These are phyloP conservation scores for Lerista edwardsae DNA, from an alignment of 2,797 vertebrate genomes.

Conservation along the genomic window DNA sequence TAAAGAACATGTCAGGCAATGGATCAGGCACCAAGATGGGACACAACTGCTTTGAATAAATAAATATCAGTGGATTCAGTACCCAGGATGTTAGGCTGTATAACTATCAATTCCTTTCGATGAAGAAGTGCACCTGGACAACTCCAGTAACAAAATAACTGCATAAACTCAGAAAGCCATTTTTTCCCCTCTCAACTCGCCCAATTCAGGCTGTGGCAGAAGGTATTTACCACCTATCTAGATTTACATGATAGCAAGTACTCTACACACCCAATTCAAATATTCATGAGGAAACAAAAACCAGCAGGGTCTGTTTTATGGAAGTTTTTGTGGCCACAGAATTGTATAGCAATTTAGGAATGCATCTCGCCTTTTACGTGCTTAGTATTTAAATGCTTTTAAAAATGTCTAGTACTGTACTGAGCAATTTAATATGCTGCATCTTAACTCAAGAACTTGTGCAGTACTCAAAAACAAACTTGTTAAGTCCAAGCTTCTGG, in stretches of 20 bases:
- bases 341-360: background rate
- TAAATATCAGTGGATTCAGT: background rate
- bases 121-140: background rate
- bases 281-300: background rate
- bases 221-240: background rate
- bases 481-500: background rate
- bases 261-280: background rate
- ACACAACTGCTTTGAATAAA: too few relatives aligned
- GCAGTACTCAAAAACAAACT: background rate
- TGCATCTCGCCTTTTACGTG: background rate
- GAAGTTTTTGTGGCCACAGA: background rate
- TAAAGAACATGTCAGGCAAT: too few relatives aligned
- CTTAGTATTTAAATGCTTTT: background rate
- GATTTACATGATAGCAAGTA: background rate
- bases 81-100: background rate
- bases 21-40: too few relatives aligned
- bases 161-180: background rate
- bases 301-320: background rate
- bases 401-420: background rate
- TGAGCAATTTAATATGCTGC: background rate
- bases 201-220: too few relatives aligned
- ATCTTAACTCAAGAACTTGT: background rate
- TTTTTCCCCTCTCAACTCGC: background rate
- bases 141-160: background rate
- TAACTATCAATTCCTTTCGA: background rate